Percentiles rank a stretch among this genome's conserved stretches.
These are phyloP conservation scores for Neoaliturus tenellus DNA, from an alignment of 2,888 invertebrate species.

Conservation along the genomic window DNA sequence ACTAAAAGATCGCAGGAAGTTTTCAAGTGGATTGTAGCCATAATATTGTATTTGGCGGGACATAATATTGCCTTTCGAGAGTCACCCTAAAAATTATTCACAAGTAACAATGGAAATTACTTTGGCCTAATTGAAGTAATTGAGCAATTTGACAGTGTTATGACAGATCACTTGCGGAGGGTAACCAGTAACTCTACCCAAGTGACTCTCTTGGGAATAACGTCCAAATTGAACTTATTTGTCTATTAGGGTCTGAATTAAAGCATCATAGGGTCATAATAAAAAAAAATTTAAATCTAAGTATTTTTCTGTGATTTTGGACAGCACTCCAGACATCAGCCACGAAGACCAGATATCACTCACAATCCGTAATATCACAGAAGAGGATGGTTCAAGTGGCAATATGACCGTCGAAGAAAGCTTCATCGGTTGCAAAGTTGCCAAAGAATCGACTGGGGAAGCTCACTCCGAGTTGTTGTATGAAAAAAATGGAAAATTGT, in stretches of 20 bases:
- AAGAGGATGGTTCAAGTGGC: conserved; percentile 46
- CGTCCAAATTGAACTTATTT: conserved; percentile 50
- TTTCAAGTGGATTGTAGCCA: background rate
- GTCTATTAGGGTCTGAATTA: conserved; percentile 29
- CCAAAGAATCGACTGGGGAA: conserved; percentile 58
- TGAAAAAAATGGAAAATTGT: conserved; percentile 36
- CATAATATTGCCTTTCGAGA: conserved; percentile 15
- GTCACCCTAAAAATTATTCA: background rate
- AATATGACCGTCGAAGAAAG: conserved; percentile 66
- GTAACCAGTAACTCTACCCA: conserved; percentile 2
- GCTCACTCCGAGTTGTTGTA: conserved; percentile 56
- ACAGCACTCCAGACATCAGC: conserved; percentile 62
- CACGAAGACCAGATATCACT: conserved; percentile 62
- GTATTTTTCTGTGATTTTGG: conserved; percentile 62
- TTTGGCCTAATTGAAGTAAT: conserved; percentile 45
- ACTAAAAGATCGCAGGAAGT: background rate
- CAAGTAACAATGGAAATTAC: conserved; percentile 39
- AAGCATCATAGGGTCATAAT: no score
- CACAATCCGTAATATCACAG: conserved; percentile 58
- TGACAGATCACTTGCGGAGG: conserved; percentile 1
- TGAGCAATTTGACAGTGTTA: conserved; percentile 37
- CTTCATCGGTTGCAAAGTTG: conserved; percentile 69
- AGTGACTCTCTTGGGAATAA: conserved; percentile 7
- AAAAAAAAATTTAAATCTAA: no score
- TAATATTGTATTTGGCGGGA: background rate